Conservation (phyloP, 2,888 invertebrate species). For the Cetonia aurata region DNA sequence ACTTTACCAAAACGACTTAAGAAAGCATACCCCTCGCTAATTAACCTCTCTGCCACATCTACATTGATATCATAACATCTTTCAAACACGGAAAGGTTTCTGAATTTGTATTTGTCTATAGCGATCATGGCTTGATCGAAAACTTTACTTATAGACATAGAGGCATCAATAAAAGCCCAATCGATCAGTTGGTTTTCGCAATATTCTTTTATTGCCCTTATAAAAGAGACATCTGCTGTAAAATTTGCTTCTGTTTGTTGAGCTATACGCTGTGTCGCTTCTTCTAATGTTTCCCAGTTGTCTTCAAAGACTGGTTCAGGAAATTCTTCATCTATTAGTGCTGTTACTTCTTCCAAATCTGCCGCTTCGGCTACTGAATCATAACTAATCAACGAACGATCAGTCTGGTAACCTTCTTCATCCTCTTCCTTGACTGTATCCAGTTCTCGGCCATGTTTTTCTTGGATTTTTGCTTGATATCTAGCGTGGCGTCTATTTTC, state of each 20-base stretch:
- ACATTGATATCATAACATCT: slow-evolving; percentile 69
- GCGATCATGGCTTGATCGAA: slow-evolving; percentile 57
- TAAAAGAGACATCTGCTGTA: slow-evolving; percentile 66
- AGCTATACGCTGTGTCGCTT: slow-evolving; percentile 67
- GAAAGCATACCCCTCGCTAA: slow-evolving; percentile 72
- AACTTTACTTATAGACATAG: slow-evolving; percentile 60
- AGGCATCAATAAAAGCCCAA: slow-evolving; percentile 65
- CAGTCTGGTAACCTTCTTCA: slow-evolving; percentile 39
- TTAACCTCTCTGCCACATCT: slow-evolving; percentile 71
- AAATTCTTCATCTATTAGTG: slow-evolving; percentile 59
- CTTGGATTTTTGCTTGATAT: slow-evolving; percentile 55
- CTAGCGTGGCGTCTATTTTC: slow-evolving; percentile 58
- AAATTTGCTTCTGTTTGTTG: slow-evolving; percentile 66
- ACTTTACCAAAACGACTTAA: slow-evolving; percentile 74
- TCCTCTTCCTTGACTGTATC: slow-evolving; percentile 45
- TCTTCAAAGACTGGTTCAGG: slow-evolving; percentile 68
- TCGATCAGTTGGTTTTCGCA: slow-evolving; percentile 67
- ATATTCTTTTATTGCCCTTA: slow-evolving; percentile 64
- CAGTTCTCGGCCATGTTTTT: slow-evolving; percentile 35
- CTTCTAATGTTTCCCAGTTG: slow-evolving; percentile 69
- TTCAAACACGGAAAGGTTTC: slow-evolving; percentile 71
- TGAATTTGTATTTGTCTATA: slow-evolving; percentile 63
- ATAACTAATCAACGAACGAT: slow-evolving; percentile 58
- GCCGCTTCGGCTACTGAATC: slow-evolving; percentile 69
- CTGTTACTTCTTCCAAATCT: slow-evolving; percentile 67